These are phyloP conservation scores for Linnaemya tessellans DNA, from an alignment of 2,888 invertebrate genomes.

Conservation along the genomic window DNA sequence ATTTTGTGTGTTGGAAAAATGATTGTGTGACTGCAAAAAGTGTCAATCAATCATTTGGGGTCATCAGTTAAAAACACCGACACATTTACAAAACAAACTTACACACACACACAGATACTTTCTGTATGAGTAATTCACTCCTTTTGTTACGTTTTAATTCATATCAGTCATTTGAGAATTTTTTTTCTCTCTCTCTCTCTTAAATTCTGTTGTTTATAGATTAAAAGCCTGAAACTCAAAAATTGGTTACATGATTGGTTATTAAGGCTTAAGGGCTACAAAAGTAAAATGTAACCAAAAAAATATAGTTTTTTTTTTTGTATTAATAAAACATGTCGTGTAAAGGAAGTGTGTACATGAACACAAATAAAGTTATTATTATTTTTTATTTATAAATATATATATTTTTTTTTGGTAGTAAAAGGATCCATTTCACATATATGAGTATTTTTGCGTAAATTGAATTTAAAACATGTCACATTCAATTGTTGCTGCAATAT, in stretches of 20 bases:
- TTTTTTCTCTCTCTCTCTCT: neutral
- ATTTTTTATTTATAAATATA: neutral
- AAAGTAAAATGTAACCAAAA: constrained; percentile 17
- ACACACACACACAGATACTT: neutral
- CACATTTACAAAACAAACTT: constrained; percentile 9
- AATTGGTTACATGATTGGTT: constrained; percentile 67
- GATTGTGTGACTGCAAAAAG: constrained; percentile 67
- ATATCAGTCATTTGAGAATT: constrained; percentile 42
- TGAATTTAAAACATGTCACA: constrained; percentile 63
- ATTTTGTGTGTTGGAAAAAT: constrained; percentile 47
- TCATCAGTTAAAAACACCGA: constrained; percentile 66
- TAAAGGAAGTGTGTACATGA: constrained; percentile 10
- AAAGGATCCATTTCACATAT: constrained; percentile 15
- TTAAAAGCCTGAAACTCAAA: constrained; percentile 57
- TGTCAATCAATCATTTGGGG: constrained; percentile 73
- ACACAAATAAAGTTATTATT: constrained; percentile 1
- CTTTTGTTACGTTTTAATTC: constrained; percentile 44
- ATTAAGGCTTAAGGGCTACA: constrained; percentile 56
- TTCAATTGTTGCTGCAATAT: constrained; percentile 56
- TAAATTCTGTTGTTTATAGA: constrained; percentile 38
- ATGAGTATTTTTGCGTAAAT: neutral
- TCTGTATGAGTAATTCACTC: constrained; percentile 28
- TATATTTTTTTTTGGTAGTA: neutral
- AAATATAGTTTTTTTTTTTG: constrained; percentile 9
- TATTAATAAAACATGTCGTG: constrained; percentile 26